These are phyloP conservation scores for Ptychoptera albimana DNA, from an alignment of 2,888 invertebrate genomes.

Conservation along the genomic window DNA sequence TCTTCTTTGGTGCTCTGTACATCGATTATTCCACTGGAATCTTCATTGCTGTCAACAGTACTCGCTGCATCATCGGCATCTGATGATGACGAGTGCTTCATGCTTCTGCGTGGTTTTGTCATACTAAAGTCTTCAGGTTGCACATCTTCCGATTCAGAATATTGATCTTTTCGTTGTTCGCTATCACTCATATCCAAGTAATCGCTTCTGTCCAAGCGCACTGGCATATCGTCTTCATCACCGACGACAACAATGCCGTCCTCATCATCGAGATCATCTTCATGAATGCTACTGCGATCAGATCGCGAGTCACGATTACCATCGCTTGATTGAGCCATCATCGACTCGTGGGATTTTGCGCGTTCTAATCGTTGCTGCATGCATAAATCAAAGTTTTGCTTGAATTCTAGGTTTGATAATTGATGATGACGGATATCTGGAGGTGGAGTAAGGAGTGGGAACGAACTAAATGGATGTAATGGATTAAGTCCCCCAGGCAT, in stretches of 20 bases:
- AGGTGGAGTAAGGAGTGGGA: conserved; percentile 55
- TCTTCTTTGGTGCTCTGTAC: conserved; percentile 33
- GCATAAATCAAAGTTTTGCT: conserved; percentile 44
- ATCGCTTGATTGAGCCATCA: conserved; percentile 24
- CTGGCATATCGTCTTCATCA: conserved; percentile 52
- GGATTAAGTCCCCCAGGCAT: conserved; percentile 44
- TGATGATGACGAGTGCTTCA: conserved; percentile 29
- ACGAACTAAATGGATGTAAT: conserved; percentile 60
- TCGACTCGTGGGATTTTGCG: conserved; percentile 19
- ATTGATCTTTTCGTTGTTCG: conserved; percentile 20
- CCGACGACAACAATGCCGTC: conserved; percentile 64
- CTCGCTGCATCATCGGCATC: conserved; percentile 39
- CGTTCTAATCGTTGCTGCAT: conserved; percentile 31
- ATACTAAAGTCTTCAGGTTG: conserved; percentile 46
- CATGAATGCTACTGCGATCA: conserved; percentile 23
- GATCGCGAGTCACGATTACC: conserved; percentile 26
- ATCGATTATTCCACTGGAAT: conserved; percentile 38
- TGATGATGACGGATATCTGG: conserved; percentile 27
- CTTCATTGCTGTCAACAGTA: conserved; percentile 47
- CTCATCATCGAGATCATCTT: conserved; percentile 46
- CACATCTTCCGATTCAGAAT: conserved; percentile 21
- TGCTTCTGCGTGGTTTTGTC: conserved; percentile 39
- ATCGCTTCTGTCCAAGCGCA: conserved; percentile 12
- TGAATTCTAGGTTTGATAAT: conserved; percentile 40
- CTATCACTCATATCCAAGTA: conserved; percentile 14